Evolutionary conservation across 1,140 invertebrate species (phyloP).

Genomic region (Contarinia nasturtii): DNA sequence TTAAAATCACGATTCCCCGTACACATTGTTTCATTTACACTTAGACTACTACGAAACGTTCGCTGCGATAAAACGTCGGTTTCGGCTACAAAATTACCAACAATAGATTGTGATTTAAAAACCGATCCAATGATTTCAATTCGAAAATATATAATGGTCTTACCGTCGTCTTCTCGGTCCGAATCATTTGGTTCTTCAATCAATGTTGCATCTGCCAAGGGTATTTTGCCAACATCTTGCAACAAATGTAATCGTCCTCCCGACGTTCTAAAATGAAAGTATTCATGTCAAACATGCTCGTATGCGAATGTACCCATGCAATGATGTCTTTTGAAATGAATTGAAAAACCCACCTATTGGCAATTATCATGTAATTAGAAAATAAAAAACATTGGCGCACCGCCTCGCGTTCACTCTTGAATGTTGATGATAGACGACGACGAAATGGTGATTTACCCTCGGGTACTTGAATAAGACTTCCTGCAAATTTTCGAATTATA

Average conservation of each 20-base stretch:
- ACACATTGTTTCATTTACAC: constrained; percentile 19
- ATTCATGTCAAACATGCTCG: background rate
- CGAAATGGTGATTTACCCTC: constrained; percentile 37
- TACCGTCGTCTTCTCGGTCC: constrained; percentile 39
- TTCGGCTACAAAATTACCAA: constrained; percentile 6
- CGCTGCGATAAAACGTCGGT: constrained; percentile 28
- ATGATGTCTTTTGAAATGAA: background rate
- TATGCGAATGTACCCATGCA: background rate
- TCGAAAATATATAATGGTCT: background rate
- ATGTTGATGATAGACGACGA: constrained; percentile 34
- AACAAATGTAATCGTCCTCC: constrained; percentile 72
- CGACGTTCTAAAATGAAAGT: constrained; percentile 32
- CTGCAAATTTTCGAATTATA: constrained; percentile 19
- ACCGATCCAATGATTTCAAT: background rate
- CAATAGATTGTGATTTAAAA: too few relatives aligned
- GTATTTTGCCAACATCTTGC: constrained; percentile 62
- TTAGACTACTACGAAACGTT: constrained; percentile 16
- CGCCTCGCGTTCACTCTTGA: constrained; percentile 50
- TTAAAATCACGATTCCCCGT: constrained; percentile 79
- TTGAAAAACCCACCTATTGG: constrained; percentile 34
- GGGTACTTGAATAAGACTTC: constrained; percentile 47
- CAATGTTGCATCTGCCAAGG: constrained; percentile 63
- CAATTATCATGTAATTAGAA: constrained; percentile 66
- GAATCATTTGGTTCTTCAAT: constrained; percentile 59
- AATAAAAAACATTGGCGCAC: constrained; percentile 68